phyloP scores from a whole-genome alignment of 2,888 invertebrate species.

The Norana najaformis region DNA sequence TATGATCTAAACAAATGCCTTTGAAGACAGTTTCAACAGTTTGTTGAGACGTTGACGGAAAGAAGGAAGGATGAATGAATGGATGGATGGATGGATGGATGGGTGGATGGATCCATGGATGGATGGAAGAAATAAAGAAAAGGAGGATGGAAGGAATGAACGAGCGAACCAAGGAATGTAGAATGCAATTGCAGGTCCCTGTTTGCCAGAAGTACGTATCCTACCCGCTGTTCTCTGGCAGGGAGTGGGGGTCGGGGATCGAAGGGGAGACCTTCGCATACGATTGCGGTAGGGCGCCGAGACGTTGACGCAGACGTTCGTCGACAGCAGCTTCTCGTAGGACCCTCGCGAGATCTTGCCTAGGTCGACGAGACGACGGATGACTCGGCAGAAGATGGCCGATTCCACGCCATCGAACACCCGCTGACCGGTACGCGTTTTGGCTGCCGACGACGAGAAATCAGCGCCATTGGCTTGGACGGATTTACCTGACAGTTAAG shows the following conservation, averaged over 20 bases:
- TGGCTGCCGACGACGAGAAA: neutral
- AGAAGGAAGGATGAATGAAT: neutral
- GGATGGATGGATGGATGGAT: neutral
- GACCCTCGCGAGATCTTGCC: neutral
- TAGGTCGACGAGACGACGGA: neutral
- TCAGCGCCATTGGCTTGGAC: neutral
- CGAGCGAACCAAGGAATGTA: too few species aligned
- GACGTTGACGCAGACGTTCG: neutral
- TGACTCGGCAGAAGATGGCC: constrained; percentile 13
- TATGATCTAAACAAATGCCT: too few species aligned
- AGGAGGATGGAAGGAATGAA: too few species aligned
- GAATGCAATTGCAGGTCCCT: too few species aligned
- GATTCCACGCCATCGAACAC: neutral
- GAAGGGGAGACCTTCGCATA: neutral
- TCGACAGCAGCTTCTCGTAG: neutral
- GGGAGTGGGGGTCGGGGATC: neutral
- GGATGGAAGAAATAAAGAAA: too few species aligned
- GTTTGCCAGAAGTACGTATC: too few species aligned
- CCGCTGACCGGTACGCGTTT: neutral
- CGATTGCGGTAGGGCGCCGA: neutral
- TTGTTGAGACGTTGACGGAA: too few species aligned
- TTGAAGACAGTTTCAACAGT: too few species aligned
- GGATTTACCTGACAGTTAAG: neutral
- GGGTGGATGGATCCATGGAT: too few species aligned
- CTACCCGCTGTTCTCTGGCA: too few species aligned